Evolutionary conservation across 1,140 invertebrate species (phyloP), one percentile per base, ranked within the genome.

Genomic region (Heliconius congener): DNA sequence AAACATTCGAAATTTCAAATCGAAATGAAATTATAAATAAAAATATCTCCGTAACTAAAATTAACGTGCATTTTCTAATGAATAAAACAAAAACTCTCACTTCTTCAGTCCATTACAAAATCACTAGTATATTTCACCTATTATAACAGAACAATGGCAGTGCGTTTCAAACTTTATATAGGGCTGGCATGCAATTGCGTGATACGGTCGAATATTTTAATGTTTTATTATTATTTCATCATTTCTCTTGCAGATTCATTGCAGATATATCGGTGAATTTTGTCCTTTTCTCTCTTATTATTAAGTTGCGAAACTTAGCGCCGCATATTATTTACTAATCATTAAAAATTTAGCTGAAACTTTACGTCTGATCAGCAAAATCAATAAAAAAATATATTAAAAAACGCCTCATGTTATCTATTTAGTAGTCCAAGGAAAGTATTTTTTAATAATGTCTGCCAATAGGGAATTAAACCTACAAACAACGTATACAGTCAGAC

Each of bases 141-240:
- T 27, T n/a, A 66, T 66, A 27, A 66, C 60, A 66, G 60, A 66
- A 66, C 60, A 66, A 66, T 66, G 60, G 60, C 60, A 27, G 8
- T 79, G 46, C 37, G 72, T 70, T 78, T 77, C 23, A 74, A 11
- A 79, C 23, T 76, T 60, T 37, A 77, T 82, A 34, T 82, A 82
- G 81, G 82, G 77, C 72, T 74, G 42, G 27, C 86, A 91, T 84
- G 89, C 88, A 80, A 89, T 91, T 83, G 86, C 86, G 85, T 89
- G 86, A 82, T 55, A 74, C n/a, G 66, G 39, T 73, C 80, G 77
- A 86, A 66, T 66, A 30, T 66, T 27, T 30, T 27, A 30, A 27
- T 66, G 13, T 66, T 66, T 30, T 46, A 16, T 46, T 46, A 46
- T 46, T 46, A 46, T 16, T 46, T 30, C 23, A 30, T 66, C 18